Percentiles rank a stretch among this genome's conserved stretches.
Conservation (phyloP, 1,140 invertebrate genomes). For the Antheraea mylitta region DNA sequence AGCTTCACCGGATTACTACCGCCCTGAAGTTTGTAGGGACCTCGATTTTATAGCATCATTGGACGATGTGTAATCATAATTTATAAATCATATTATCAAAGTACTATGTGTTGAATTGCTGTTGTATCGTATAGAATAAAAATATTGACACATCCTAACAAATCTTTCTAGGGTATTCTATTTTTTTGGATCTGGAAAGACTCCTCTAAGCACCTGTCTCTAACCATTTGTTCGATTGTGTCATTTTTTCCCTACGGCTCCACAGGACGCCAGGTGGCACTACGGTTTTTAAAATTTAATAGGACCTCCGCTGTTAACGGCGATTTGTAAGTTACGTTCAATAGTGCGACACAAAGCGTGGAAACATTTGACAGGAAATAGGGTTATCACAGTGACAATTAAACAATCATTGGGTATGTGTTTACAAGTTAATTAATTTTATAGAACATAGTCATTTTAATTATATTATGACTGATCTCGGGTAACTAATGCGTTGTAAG, state of each 20-base stretch:
- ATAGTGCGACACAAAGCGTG: neutral
- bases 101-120: no score
- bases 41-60: no score
- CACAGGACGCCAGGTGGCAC: neutral
- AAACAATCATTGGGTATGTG: neutral
- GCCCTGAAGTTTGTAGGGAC: no score
- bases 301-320: neutral
- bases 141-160: neutral
- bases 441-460: neutral
- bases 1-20: no score
- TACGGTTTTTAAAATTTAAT: slow-evolving; percentile 3
- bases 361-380: slow-evolving; percentile 47
- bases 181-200: neutral
- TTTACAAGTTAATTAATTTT: slow-evolving; percentile 27
- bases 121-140: no score
- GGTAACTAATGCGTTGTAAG: neutral
- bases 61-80: no score
- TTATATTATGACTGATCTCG: neutral
- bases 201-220: neutral
- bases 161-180: neutral
- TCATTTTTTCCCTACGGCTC: neutral
- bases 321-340: neutral
- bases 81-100: no score
- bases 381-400: slow-evolving; percentile 57
- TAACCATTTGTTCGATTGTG: neutral